These are phyloP conservation scores for Clarias laeviceps DNA, from an alignment of 2,797 vertebrate species.

Conservation along the genomic window DNA sequence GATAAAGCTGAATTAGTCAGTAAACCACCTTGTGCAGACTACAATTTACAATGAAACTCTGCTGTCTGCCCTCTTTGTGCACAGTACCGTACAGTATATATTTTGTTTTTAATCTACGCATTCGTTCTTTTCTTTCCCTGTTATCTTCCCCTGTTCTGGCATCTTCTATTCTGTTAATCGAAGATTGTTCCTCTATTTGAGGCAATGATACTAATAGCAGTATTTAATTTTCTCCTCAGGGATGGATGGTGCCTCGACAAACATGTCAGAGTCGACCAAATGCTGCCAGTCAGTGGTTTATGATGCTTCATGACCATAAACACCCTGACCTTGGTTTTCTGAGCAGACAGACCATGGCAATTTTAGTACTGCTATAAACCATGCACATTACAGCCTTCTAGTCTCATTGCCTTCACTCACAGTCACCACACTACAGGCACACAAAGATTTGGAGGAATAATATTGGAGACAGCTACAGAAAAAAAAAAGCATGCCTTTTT, in stretches of 20 bases:
- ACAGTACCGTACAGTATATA: no score
- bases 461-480: not conserved
- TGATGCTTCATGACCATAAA: constrained; percentile 80
- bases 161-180: not conserved
- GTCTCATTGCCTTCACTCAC: constrained; percentile 46
- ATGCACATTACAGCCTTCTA: constrained; percentile 71
- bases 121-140: not conserved
- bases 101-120: no score
- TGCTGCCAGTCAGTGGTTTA: constrained; percentile 74
- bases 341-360: constrained; percentile 80
- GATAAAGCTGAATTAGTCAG: no score
- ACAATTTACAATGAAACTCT: no score
- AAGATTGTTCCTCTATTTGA: constrained; percentile 6
- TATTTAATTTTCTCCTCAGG: constrained; percentile 63
- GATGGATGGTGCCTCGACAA: constrained; percentile 67
- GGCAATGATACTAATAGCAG: constrained; percentile 22
- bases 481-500: not conserved
- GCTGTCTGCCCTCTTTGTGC: no score
- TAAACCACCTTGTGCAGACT: no score
- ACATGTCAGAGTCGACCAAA: constrained; percentile 74
- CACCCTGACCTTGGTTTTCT: constrained; percentile 81
- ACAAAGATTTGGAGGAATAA: constrained; percentile 6
- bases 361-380: constrained; percentile 80
- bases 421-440: constrained; percentile 23
- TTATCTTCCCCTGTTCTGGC: not conserved